Evolutionary conservation across 2,113 vertebrate species (phyloP).

Genomic region (Microtus montanus): DNA sequence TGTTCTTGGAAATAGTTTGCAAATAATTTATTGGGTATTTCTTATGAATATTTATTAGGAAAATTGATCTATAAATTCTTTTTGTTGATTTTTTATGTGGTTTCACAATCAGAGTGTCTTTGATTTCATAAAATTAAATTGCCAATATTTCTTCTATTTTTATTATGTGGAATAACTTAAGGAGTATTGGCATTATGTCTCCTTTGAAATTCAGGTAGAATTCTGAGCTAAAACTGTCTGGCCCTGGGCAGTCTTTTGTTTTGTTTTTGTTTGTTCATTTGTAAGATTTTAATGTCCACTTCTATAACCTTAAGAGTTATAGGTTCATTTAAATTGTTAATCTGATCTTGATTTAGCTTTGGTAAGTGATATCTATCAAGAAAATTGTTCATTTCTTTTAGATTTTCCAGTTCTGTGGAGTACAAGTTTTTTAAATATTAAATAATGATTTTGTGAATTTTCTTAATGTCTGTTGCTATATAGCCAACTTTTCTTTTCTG

Average conservation of each 20-base stretch:
- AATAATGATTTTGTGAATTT: background rate
- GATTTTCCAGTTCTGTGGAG: background rate
- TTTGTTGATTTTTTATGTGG: background rate
- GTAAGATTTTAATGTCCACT: background rate
- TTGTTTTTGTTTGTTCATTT: background rate
- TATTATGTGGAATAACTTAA: background rate
- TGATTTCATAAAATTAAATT: background rate
- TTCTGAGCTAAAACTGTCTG: background rate
- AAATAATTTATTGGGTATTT: background rate
- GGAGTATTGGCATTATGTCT: background rate
- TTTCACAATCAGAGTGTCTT: background rate
- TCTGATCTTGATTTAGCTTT: background rate
- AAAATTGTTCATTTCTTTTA: background rate
- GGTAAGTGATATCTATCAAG: background rate
- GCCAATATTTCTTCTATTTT: background rate
- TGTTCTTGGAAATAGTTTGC: background rate
- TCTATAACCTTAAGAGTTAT: background rate
- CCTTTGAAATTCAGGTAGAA: background rate
- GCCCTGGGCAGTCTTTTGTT: too few relatives aligned
- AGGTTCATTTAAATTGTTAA: background rate
- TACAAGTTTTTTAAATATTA: background rate
- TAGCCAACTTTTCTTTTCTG: background rate
- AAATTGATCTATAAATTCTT: background rate
- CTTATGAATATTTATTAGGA: background rate
- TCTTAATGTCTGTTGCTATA: background rate